A percentile compares a stretch with the other conserved stretches of the same genome.
These are phyloP conservation scores for Eupsilia transversa DNA, from an alignment of 2,888 invertebrate species.

Conservation along the genomic window DNA sequence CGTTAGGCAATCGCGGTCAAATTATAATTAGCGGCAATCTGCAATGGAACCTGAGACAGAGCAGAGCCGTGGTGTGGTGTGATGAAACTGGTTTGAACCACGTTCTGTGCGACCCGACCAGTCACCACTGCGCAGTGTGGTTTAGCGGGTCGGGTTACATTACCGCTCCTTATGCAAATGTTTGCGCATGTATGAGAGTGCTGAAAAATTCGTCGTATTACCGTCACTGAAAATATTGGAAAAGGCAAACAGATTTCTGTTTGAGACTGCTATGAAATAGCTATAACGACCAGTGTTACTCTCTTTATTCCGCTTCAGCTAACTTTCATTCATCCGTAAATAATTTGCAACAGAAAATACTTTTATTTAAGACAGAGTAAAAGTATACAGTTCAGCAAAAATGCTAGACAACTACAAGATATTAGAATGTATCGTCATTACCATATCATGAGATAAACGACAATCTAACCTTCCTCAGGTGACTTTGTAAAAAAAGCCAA, in stretches of 20 bases:
- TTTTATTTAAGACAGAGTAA: no score
- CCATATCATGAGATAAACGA: not conserved
- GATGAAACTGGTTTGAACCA: constrained; percentile 6
- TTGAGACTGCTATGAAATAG: not conserved
- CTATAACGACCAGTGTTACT: not conserved
- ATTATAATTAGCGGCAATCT: constrained; percentile 46
- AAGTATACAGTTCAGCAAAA: no score
- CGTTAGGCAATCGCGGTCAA: constrained; percentile 30
- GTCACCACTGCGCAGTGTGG: constrained; percentile 2
- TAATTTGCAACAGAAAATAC: no score
- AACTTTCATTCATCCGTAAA: not conserved
- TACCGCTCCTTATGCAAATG: constrained; percentile 6
- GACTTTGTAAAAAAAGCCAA: not conserved
- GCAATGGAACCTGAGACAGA: constrained; percentile 13
- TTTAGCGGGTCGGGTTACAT: not conserved
- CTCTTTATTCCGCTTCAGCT: not conserved
- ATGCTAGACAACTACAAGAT: no score
- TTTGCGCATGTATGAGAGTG: constrained; percentile 19
- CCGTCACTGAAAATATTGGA: not conserved
- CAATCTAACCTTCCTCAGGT: not conserved
- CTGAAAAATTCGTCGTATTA: not conserved
- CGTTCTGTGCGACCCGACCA: not conserved
- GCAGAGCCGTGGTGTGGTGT: not conserved
- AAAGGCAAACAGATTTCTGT: not conserved
- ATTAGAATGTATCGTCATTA: no score